Evolutionary conservation across 1,140 invertebrate genomes (phyloP).

Genomic region (Aethina tumida): DNA sequence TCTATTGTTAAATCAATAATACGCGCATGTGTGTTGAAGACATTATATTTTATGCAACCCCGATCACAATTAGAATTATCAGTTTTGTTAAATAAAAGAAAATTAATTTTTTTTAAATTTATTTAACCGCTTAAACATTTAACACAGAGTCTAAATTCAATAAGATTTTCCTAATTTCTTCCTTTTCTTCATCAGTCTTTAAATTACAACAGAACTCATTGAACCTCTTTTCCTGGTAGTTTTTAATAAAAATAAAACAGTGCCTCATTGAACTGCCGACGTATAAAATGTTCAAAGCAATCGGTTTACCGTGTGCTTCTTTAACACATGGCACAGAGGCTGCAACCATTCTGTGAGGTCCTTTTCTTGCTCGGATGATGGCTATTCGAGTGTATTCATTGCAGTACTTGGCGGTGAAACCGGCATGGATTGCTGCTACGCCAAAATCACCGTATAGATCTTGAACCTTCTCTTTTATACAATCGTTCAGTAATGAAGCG

Average conservation of each 20-base stretch:
- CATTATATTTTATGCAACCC: background rate
- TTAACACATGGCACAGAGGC: slow-evolving; percentile 56
- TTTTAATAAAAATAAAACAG: slow-evolving; percentile 62
- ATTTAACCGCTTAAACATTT: slow-evolving; percentile 2
- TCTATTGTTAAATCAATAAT: background rate
- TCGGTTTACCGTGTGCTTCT: slow-evolving; percentile 48
- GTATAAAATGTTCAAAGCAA: slow-evolving; percentile 54
- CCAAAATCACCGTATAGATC: slow-evolving; percentile 65
- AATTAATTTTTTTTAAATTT: slow-evolving; percentile 1
- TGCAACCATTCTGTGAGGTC: slow-evolving; percentile 58
- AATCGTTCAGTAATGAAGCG: slow-evolving; percentile 44
- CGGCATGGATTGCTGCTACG: slow-evolving; percentile 50
- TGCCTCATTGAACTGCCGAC: slow-evolving; percentile 67
- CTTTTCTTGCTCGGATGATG: slow-evolving; percentile 57
- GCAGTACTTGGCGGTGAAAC: slow-evolving; percentile 67
- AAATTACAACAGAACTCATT: slow-evolving; percentile 43
- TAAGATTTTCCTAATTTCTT: slow-evolving; percentile 33
- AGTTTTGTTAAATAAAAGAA: background rate
- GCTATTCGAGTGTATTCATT: slow-evolving; percentile 63
- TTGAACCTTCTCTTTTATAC: slow-evolving; percentile 51
- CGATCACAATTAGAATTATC: background rate
- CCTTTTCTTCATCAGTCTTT: slow-evolving; percentile 39
- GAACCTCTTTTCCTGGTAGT: slow-evolving; percentile 50
- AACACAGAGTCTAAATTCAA: slow-evolving; percentile 30
- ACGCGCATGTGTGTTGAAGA: background rate